These are phyloP conservation scores for Melangyna quadrimaculata DNA, from an alignment of 2,888 invertebrate genomes.

Conservation along the genomic window DNA sequence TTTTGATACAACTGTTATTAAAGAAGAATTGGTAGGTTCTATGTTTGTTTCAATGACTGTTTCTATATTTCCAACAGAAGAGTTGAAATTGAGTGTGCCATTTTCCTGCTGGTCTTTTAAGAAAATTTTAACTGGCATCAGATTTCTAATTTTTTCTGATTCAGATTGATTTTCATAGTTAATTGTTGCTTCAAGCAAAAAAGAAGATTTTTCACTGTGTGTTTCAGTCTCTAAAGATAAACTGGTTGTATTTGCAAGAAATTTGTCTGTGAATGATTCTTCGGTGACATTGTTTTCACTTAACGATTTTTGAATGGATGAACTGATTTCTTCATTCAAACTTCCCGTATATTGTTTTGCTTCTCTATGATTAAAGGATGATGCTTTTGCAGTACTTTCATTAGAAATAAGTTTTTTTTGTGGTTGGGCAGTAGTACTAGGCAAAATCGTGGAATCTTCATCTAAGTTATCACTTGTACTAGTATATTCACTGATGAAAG, in stretches of 20 bases:
- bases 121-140: not conserved
- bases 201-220: not conserved
- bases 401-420: not conserved
- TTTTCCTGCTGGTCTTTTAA: not conserved
- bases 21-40: not conserved
- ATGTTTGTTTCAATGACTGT: too few relatives aligned
- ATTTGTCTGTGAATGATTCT: not conserved
- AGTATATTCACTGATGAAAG: not conserved
- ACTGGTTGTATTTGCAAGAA: not conserved
- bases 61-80: not conserved
- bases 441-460: not conserved
- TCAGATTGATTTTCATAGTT: not conserved
- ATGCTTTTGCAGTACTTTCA: not conserved
- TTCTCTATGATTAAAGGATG: not conserved
- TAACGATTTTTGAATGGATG: not conserved
- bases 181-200: not conserved
- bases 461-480: not conserved
- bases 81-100: not conserved
- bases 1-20: not conserved
- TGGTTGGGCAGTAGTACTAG: not conserved
- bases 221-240: not conserved
- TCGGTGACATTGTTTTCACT: not conserved
- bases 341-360: not conserved
- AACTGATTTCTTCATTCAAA: not conserved
- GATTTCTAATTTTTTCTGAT: not conserved